Base-by-base conservation (phyloP, 2,797 vertebrate genomes). In the Pseudochirops cupreus region DNA sequence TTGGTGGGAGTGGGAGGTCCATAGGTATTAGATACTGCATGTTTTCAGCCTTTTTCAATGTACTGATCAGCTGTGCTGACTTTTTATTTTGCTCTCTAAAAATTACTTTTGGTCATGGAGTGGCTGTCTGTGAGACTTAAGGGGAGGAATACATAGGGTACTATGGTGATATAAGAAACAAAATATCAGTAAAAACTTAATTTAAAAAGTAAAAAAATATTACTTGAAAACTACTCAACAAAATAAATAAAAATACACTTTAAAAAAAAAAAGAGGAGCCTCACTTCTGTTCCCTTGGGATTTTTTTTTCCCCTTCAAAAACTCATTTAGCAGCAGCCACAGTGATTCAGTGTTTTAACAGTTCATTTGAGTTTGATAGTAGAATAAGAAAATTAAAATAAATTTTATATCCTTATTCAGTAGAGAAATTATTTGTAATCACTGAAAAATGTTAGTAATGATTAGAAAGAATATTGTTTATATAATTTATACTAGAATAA, bases 401-500 rank as follows among this genome's bases (percentile, higher is more conserved):
- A 82, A 46, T 82, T 82, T 46, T 74, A 39, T 74, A 82, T 21
- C 16, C 14, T 39, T 82, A 82, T 82, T 46, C 67, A 82, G 10
- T 46, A 46, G n/a, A 46, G 67, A 82, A 39, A 16, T 82, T 82
- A 82, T 46, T 74, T 74, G 21, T 82, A 46, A 46, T 46, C 14
- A 46, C 9, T 39, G 67, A 3, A 82, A 82, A 21, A 24, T 82
- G 7, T 46, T 82, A 46, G 39, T 82, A 18, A 28, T 52, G 24
- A 67, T 93, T 97, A 91, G 57, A 89, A 82, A 0, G 96, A 52
- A 90, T 96, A 94, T 55, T 91, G 91, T 91, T 96, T 95, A 97
- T 91, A 92, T 95, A 57, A 28, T 95, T 92, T 94, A 93, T 91
- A 13, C 50, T 91, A 91, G 54, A 90, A n/a, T 95, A 67, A 11